These are phyloP conservation scores for Polypedilum vanderplanki DNA, from an alignment of 1,140 invertebrate genomes.

Conservation along the genomic window DNA sequence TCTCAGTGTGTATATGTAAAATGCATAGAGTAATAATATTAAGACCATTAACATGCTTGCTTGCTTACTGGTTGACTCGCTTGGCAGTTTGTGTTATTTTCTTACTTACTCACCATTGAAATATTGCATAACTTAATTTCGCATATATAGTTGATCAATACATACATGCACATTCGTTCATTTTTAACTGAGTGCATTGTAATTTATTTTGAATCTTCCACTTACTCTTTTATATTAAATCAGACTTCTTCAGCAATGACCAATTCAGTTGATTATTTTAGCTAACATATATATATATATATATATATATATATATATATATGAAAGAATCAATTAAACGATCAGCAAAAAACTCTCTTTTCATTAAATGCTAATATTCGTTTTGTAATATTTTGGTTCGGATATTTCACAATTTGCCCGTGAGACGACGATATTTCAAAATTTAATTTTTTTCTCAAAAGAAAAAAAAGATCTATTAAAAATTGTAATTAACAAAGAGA, in stretches of 20 bases:
- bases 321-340: too few species aligned
- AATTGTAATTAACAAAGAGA: neutral
- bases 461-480: slow-evolving; percentile 17
- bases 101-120: neutral
- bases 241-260: too few species aligned
- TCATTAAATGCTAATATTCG: too few species aligned
- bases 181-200: too few species aligned
- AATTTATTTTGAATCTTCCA: too few species aligned
- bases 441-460: neutral
- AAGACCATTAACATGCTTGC: neutral
- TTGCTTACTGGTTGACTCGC: neutral
- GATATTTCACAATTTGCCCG: neutral
- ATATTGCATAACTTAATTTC: neutral
- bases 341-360: too few species aligned
- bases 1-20: neutral
- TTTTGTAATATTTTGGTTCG: too few species aligned
- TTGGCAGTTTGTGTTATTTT: neutral
- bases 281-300: too few species aligned
- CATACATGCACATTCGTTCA: neutral
- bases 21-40: neutral
- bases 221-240: too few species aligned
- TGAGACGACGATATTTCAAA: slow-evolving; percentile 5
- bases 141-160: slow-evolving; percentile 12
- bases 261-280: too few species aligned
- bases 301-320: too few species aligned